Evolutionary conservation across 2,888 invertebrate genomes (phyloP), one percentile per base, ranked within the genome.

Genomic region (Zygaena filipendulae): DNA sequence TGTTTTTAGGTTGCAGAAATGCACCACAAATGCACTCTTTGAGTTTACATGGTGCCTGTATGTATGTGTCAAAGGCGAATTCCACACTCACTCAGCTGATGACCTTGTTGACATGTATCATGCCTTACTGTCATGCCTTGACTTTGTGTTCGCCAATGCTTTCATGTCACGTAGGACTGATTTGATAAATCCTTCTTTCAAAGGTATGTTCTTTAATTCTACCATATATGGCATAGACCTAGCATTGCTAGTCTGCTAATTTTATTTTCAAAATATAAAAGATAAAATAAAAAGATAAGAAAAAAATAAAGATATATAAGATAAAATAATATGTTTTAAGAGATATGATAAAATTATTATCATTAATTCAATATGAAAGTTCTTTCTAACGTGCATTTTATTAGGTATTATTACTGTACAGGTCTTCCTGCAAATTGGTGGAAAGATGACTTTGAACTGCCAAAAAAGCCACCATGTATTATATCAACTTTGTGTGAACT

Each of bases 101-200:
- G 97, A 98, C 67, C 79, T 99, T 31, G 95, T 99, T 2, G 95
- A 92, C 58, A 96, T 95, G 39, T 95, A 92, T 58, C 96, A 97
- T 68, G 81, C 98, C 25, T 71, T 99, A 25, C 79, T 97, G 32
- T 92, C 94, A 33, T 92, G 95, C 60, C 84, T 96, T 42, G 97
- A 99, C 81, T 86, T 93, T 57, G 86, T 96, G 29, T 97, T 91
- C 68, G 84, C 85, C 33, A 97, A 97, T 75, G 92, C 92, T 18
- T 82, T 94, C 35, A 79, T 91, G 52, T 85, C 90, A 28, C 87
- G 88, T 49, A 82, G 94, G 39, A 84, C 83, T 49, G 96, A 96
- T 63, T 81, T 97, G 34, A 79, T 97, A n/a, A 96, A 95, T 68
- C 83, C 87, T 13, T 82, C 84, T 25, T 95, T 95, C 62, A 82